phyloP scores from a whole-genome alignment of 2,797 vertebrate species.

The Diceros bicornis region DNA sequence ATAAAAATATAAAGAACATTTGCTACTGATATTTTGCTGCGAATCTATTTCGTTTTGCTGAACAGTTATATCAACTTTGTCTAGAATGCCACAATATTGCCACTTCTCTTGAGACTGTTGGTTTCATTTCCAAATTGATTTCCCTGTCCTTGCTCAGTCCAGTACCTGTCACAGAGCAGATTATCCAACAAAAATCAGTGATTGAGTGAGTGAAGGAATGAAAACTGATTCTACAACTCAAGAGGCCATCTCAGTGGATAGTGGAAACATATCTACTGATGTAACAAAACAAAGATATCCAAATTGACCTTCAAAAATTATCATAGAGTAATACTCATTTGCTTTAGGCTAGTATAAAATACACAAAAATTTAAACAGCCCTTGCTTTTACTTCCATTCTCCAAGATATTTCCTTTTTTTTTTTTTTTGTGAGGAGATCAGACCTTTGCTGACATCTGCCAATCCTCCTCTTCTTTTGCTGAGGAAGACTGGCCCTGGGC shows the following conservation, averaged over 20 bases:
- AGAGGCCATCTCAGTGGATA: neutral
- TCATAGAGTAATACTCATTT: neutral
- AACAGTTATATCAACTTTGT: neutral
- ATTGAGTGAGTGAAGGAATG: neutral
- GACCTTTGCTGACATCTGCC: too few species aligned
- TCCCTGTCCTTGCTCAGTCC: neutral
- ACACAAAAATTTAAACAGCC: neutral
- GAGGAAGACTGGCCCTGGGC: too few species aligned
- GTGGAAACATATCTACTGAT: neutral
- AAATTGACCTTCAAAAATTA: neutral
- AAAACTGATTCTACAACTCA: neutral
- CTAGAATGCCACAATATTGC: neutral
- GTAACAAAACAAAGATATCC: neutral
- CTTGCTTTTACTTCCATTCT: slow-evolving; percentile 28
- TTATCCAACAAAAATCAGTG: neutral
- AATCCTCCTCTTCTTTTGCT: too few species aligned
- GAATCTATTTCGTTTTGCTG: neutral
- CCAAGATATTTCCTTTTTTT: too few species aligned
- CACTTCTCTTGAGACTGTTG: neutral
- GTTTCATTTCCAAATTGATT: neutral
- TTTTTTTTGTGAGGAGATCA: too few species aligned
- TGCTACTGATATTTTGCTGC: neutral
- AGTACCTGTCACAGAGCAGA: neutral
- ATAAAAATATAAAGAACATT: neutral
- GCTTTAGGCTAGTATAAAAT: neutral